Evolutionary conservation across 2,113 vertebrate genomes (phyloP).

Genomic region (Pheucticus melanocephalus): DNA sequence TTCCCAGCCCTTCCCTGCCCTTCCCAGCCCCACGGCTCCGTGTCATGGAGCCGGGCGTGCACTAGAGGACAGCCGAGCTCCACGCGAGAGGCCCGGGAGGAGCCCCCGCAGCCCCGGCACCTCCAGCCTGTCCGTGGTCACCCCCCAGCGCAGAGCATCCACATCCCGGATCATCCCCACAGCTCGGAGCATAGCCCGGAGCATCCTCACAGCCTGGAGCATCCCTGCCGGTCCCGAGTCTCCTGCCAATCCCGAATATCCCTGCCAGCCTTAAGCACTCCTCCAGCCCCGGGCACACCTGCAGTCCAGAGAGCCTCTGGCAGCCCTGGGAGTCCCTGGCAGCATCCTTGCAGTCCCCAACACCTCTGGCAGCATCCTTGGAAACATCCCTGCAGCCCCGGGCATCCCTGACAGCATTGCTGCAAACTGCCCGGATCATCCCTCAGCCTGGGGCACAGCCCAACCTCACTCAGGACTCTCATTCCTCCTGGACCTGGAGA

Average conservation of each 20-base stretch:
- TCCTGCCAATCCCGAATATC: not conserved
- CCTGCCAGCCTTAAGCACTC: not conserved
- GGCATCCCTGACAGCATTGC: not conserved
- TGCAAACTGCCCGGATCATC: not conserved
- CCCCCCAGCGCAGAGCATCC: not conserved
- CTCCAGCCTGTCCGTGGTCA: not conserved
- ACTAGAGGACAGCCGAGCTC: constrained; percentile 55
- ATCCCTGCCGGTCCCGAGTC: not conserved
- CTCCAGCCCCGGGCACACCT: not conserved
- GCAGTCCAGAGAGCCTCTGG: not conserved
- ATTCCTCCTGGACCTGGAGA: not conserved
- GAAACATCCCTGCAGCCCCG: not conserved
- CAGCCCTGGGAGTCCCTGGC: not conserved
- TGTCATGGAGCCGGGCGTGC: constrained; percentile 3
- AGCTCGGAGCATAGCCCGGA: not conserved
- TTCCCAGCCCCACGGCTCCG: not conserved
- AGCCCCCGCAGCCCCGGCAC: not conserved
- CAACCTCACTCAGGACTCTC: not conserved
- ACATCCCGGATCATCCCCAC: not conserved
- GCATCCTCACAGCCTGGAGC: not conserved
- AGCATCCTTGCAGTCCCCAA: not conserved
- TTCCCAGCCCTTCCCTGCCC: not conserved
- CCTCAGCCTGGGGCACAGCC: not conserved
- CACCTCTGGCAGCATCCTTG: not conserved
- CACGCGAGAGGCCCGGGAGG: not conserved